Evolutionary conservation across 2,888 invertebrate genomes (phyloP), one percentile per base, ranked within the genome.

Genomic region (Drosophila nigricruria): DNA sequence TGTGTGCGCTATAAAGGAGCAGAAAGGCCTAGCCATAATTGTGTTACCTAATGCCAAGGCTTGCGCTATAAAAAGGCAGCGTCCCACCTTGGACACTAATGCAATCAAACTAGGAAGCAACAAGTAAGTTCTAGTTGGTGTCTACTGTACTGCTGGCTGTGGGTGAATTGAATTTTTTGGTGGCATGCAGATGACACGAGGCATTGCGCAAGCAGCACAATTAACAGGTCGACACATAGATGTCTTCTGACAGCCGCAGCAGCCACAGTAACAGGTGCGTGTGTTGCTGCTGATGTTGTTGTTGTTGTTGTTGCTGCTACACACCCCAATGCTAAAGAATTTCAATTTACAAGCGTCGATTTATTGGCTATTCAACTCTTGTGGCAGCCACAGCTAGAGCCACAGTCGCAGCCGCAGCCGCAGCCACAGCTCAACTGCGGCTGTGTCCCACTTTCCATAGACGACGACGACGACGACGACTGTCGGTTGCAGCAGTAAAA

Each of bases 361-460:
- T 91, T 91, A 86, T 86, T 92, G 92, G 92, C 91, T 92, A 92
- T 92, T 92, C 92, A 92, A 92, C 92, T 92, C 66, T 81, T 79
- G 77, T 79, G 75, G 79, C 79, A 74, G 70, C 52, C 36, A 18
- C 30, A 30, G 30, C 8, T 8, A 1, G 8, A 50, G 34, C 36
- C 36, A 60, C 70, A 69, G 58, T 54, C 68, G 40, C 74, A 71
- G 70, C 40, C 30, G 18, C 63, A 50, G 49, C 54, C 38, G 65
- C 70, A 67, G 58, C 59, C 66, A 50, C 20, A 50, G 59, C 70
- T 40, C 36, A 38, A 49, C 79, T 63, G 73, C 45, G 76, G 54
- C 79, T 71, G 87, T 87, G 87, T 87, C 87, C 87, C 88, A 87
- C 87, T 87, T 87, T 87, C 88, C 88, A 89, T 78, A 52, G 32